These are phyloP conservation scores for Meloidogyne hapla DNA, from an alignment of 1,140 invertebrate species.

Conservation along the genomic window DNA sequence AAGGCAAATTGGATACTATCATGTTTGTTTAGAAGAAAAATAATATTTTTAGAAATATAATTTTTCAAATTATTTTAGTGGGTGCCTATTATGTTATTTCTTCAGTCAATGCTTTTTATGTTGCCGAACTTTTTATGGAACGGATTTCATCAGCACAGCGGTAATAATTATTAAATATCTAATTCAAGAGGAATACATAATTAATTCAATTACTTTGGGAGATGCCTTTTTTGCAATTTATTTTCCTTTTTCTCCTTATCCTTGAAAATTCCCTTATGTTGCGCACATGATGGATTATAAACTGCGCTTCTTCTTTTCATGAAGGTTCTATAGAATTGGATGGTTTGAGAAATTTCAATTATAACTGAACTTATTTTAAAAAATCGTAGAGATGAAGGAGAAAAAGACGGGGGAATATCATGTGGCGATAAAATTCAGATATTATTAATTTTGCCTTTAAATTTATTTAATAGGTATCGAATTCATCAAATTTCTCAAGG, in stretches of 20 bases:
- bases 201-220: no score
- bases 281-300: no score
- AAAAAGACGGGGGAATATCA: no score
- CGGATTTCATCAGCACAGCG: neutral
- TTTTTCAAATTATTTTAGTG: slow-evolving; percentile 22
- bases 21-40: slow-evolving; percentile 17
- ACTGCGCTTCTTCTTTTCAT: no score
- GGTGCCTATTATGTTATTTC: slow-evolving; percentile 24
- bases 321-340: no score
- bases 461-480: neutral
- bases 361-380: no score
- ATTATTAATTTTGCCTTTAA: neutral
- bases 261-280: neutral
- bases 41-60: no score
- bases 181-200: no score
- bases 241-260: no score
- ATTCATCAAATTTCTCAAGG: neutral
- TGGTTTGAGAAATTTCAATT: neutral
- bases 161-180: slow-evolving; percentile 11
- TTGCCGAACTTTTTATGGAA: slow-evolving; percentile 26
- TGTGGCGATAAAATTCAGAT: no score
- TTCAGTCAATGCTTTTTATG: slow-evolving; percentile 26
- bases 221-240: no score
- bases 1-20: slow-evolving; percentile 52
- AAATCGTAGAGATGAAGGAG: no score